Conservation (phyloP, 2,797 vertebrate species). For the Rousettus madagascariensis region DNA sequence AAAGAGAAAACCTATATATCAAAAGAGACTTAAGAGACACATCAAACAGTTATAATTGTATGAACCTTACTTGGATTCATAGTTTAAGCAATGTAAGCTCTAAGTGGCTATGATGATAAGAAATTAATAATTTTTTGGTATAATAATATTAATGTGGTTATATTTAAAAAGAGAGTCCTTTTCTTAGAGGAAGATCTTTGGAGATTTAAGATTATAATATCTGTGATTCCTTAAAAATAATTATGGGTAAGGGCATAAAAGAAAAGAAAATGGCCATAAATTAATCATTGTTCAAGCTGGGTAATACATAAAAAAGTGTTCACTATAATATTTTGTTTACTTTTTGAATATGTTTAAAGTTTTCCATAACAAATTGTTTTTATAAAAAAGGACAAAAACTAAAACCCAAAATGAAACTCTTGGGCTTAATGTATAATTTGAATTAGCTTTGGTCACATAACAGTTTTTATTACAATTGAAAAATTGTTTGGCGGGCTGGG, state of each 20-base stretch:
- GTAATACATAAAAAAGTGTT: background rate
- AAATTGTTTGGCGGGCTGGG: background rate
- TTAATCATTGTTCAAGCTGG: background rate
- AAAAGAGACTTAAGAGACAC: background rate
- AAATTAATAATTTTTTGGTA: background rate
- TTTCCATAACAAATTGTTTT: background rate
- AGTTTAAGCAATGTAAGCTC: background rate
- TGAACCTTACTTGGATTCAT: background rate
- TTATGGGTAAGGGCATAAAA: background rate
- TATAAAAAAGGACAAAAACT: background rate
- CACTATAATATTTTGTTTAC: background rate
- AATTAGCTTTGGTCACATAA: background rate
- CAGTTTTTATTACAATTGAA: conserved; percentile 21
- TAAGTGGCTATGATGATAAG: background rate
- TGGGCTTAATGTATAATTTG: background rate
- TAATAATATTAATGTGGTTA: background rate
- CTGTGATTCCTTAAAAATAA: conserved; percentile 23
- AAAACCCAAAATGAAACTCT: conserved; percentile 19
- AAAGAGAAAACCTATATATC: background rate
- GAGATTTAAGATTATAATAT: background rate
- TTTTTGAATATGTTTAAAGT: conserved; percentile 19
- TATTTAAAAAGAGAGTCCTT: background rate
- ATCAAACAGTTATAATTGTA: background rate
- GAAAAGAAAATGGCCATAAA: background rate
- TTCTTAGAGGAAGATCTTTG: background rate